Conservation (phyloP, 2,797 vertebrate genomes). For the Eulemur albifrons region DNA sequence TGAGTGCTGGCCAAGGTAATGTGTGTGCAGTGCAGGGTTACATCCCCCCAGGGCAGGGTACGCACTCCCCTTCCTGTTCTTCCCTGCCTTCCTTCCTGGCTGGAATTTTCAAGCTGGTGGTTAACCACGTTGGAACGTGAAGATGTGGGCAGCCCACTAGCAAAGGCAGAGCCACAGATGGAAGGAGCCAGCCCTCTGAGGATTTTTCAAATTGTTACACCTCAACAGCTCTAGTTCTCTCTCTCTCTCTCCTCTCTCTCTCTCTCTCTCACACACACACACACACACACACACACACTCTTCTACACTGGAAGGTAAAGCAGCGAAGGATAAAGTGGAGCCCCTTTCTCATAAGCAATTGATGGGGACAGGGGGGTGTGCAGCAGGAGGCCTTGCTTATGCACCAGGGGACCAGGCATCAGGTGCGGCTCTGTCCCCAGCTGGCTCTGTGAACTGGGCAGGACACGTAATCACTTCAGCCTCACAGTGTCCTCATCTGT, state of each 20-base stretch:
- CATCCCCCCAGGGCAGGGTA: fast-evolving
- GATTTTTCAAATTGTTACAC: background rate
- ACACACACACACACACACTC: fast-evolving
- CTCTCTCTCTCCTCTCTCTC: no score
- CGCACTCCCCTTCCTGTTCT: background rate
- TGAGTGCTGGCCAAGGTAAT: background rate
- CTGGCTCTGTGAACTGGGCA: background rate
- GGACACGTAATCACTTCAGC: fast-evolving
- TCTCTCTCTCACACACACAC: no score
- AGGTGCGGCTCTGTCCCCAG: fast-evolving
- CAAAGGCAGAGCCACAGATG: fast-evolving
- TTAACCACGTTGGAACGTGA: background rate
- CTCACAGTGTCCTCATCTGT: background rate
- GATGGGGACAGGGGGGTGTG: fast-evolving
- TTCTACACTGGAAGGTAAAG: background rate
- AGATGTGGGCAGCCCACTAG: no score
- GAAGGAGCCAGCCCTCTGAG: background rate
- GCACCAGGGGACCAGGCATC: background rate
- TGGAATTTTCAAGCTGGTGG: background rate
- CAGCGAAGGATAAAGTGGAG: fast-evolving
- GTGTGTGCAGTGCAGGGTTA: background rate
- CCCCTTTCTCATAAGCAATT: background rate
- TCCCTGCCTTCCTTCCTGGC: background rate
- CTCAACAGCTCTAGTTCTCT: background rate
- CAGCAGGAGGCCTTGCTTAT: fast-evolving